Evolutionary conservation across 2,888 invertebrate species (phyloP).

Genomic region (Eristalinus aeneus): DNA sequence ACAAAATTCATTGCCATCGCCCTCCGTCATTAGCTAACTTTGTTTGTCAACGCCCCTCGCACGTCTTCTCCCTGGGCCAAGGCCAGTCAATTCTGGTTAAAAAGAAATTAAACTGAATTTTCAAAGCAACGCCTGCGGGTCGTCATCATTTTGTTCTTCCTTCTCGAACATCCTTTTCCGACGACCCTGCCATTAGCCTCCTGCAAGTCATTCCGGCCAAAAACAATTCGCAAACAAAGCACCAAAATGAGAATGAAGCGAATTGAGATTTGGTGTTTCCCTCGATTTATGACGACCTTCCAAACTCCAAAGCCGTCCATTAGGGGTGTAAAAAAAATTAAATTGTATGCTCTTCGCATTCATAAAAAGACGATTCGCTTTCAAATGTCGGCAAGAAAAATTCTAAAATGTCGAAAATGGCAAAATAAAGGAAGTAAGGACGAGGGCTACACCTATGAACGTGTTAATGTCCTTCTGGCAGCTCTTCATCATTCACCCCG

Average conservation of each 20-base stretch:
- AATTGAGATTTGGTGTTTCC: not conserved
- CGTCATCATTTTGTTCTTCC: not conserved
- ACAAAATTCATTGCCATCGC: too few species aligned
- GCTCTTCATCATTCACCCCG: not conserved
- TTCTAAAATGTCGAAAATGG: not conserved
- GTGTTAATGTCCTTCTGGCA: not conserved
- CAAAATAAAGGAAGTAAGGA: not conserved
- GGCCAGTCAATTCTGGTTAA: not conserved
- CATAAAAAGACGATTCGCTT: not conserved
- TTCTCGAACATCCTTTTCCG: not conserved
- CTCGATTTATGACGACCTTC: not conserved
- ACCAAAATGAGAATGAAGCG: not conserved
- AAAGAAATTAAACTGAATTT: not conserved
- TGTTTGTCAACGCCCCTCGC: not conserved
- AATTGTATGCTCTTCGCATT: not conserved
- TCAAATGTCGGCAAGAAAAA: not conserved
- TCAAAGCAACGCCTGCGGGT: not conserved
- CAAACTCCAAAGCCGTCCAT: not conserved
- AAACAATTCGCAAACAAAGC: not conserved
- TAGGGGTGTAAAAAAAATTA: not conserved
- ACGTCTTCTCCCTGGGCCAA: constrained; percentile 1
- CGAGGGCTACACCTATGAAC: not conserved
- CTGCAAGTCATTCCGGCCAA: not conserved
- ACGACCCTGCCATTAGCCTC: not conserved
- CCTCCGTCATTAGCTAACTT: not conserved